Percentiles rank a stretch among this genome's conserved stretches.
Conservation (phyloP, 1,140 invertebrate genomes). For the Drosophila littoralis region DNA sequence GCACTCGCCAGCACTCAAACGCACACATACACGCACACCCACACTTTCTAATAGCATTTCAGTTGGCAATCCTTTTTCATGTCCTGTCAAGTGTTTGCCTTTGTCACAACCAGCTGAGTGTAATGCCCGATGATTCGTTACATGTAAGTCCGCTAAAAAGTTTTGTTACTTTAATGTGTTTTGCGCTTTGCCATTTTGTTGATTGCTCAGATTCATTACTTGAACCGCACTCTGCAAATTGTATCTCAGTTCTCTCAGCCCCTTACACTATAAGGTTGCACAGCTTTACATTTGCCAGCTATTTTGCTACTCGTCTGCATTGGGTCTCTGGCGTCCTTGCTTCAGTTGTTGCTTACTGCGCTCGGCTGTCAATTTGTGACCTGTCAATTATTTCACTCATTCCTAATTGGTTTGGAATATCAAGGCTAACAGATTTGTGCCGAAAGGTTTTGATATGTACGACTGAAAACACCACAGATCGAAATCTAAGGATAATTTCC, state of each 20-base stretch:
- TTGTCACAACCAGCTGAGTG: slow-evolving; percentile 24
- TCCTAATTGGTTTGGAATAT: slow-evolving; percentile 81
- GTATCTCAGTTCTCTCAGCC: neutral
- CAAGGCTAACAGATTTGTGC: slow-evolving; percentile 41
- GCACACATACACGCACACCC: neutral
- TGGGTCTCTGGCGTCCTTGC: slow-evolving; percentile 11
- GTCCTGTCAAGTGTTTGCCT: slow-evolving; percentile 61
- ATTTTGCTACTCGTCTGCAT: slow-evolving; percentile 24
- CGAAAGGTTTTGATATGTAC: too few relatives aligned
- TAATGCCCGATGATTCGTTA: slow-evolving; percentile 41
- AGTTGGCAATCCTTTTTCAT: slow-evolving; percentile 69
- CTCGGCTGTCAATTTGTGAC: slow-evolving; percentile 69
- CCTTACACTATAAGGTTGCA: slow-evolving; percentile 2
- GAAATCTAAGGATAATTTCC: too few relatives aligned
- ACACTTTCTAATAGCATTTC: slow-evolving; percentile 8
- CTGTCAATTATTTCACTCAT: slow-evolving; percentile 68
- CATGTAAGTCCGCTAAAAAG: slow-evolving; percentile 14
- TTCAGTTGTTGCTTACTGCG: slow-evolving; percentile 27
- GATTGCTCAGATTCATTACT: slow-evolving; percentile 57
- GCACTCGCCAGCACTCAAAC: slow-evolving; percentile 14
- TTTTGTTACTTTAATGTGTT: slow-evolving; percentile 13
- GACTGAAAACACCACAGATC: too few relatives aligned
- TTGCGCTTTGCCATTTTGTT: slow-evolving; percentile 46
- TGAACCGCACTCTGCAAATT: slow-evolving; percentile 46
- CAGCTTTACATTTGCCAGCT: slow-evolving; percentile 12